Conservation (phyloP, 2,797 vertebrate genomes). For the Gymnopithys bicolor region DNA sequence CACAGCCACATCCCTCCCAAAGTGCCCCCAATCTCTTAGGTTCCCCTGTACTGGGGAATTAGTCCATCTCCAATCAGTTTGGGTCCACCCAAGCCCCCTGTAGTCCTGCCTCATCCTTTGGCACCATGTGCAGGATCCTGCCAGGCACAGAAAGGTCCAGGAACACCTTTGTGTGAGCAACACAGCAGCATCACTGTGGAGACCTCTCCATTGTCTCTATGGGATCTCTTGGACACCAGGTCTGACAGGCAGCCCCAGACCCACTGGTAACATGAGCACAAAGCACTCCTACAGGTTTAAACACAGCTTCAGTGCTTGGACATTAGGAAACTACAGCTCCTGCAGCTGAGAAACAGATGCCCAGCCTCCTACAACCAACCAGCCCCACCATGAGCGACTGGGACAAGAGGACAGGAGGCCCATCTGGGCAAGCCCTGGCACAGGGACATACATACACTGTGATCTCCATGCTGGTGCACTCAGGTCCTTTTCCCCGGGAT, state of each 20-base stretch:
- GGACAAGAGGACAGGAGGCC: not conserved
- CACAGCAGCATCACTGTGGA: not conserved
- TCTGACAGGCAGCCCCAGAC: not conserved
- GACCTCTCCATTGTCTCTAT: not conserved
- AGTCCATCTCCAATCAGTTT: not conserved
- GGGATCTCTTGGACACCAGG: not conserved
- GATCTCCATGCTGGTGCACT: conserved; percentile 84
- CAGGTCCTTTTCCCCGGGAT: conserved; percentile 75
- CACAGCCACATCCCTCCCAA: not conserved
- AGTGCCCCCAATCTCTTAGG: not conserved
- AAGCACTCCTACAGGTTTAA: not conserved
- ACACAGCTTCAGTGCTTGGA: not conserved
- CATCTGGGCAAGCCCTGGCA: not conserved
- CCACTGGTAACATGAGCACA: rapidly evolving
- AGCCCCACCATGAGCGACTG: not conserved
- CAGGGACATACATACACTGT: conserved; percentile 82
- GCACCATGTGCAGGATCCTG: not conserved
- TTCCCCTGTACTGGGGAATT: not conserved
- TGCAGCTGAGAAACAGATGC: not conserved
- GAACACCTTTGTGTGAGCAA: not conserved
- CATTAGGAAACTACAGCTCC: not conserved
- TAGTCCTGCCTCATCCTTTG: not conserved
- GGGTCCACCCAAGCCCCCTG: not conserved
- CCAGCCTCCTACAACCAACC: not conserved
- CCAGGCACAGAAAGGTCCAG: not conserved